phyloP scores from a whole-genome alignment of 1,140 invertebrate genomes.

The Lanistes nyassanus region DNA sequence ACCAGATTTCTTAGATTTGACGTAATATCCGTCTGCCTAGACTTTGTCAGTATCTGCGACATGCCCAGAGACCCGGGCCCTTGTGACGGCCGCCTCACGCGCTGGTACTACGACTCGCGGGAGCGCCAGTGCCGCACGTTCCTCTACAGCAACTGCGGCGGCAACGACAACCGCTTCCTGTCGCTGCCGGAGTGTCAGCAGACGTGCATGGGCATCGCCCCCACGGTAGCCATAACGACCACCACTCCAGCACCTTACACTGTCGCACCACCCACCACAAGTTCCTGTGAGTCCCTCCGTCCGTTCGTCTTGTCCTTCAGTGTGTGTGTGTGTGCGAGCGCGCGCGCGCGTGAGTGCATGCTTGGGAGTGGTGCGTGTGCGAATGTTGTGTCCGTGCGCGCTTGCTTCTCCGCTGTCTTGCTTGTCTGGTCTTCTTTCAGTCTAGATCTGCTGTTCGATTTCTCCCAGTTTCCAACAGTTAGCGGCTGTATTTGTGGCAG shows the following conservation, averaged over 20 bases:
- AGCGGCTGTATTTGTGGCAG: too few species aligned
- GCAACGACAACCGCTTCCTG: constrained; percentile 61
- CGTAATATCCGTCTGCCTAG: background rate
- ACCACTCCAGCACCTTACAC: constrained; percentile 10
- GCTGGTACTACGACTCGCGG: constrained; percentile 51
- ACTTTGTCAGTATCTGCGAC: constrained; percentile 73
- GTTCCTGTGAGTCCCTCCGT: constrained; percentile 5
- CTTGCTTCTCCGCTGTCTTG: too few species aligned
- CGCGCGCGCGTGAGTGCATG: background rate
- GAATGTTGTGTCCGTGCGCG: too few species aligned
- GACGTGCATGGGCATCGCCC: constrained; percentile 47
- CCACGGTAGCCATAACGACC: constrained; percentile 6
- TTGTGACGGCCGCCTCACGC: constrained; percentile 72
- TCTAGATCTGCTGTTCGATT: too few species aligned
- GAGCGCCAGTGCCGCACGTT: constrained; percentile 50
- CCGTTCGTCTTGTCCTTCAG: background rate
- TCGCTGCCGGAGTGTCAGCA: constrained; percentile 39
- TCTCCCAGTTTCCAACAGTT: too few species aligned
- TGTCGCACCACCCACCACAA: background rate
- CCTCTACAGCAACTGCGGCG: constrained; percentile 58
- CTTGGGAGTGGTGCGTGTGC: too few species aligned
- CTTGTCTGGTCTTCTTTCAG: too few species aligned
- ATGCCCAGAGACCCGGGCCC: constrained; percentile 79
- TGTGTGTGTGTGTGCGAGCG: too few species aligned
- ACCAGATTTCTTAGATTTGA: too few species aligned